Evolutionary conservation across 1,140 invertebrate species (phyloP).

Genomic region (Bombus confusus): DNA sequence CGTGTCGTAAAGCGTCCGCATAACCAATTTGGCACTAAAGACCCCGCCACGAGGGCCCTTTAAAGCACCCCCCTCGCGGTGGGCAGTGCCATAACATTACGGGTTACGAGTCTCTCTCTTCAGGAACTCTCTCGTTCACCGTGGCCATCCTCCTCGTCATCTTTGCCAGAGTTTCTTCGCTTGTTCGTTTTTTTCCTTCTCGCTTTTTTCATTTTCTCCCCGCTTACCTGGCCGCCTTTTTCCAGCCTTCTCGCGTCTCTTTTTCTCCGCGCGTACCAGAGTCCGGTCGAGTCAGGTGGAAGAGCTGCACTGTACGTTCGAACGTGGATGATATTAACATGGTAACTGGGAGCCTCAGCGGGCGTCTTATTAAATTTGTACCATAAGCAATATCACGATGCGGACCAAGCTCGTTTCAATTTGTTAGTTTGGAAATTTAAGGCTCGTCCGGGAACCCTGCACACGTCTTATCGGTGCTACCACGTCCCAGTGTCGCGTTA

Average conservation of each 20-base stretch:
- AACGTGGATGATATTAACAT: conserved; percentile 78
- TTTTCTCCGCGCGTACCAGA: conserved; percentile 32
- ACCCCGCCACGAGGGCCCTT: conserved; percentile 71
- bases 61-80: conserved; percentile 70
- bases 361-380: conserved; percentile 81
- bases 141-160: conserved; percentile 57
- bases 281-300: conserved; percentile 72
- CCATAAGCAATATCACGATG: conserved; percentile 74
- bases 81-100: conserved; percentile 77
- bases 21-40: conserved; percentile 80
- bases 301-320: conserved; percentile 60
- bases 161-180: conserved; percentile 12
- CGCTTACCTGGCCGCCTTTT: conserved; percentile 49
- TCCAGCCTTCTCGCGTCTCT: conserved; percentile 51
- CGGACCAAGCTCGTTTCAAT: conserved; percentile 73
- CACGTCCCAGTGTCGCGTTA: background rate
- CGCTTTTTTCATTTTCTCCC: background rate
- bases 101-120: conserved; percentile 72
- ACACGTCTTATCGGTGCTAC: conserved; percentile 31
- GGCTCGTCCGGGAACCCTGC: conserved; percentile 28
- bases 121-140: conserved; percentile 48
- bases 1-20: conserved; percentile 77
- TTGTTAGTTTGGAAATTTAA: conserved; percentile 75
- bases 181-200: background rate
- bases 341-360: conserved; percentile 77